Evolutionary conservation across 2,888 invertebrate species (phyloP).

Genomic region (Latheticus oryzae): DNA sequence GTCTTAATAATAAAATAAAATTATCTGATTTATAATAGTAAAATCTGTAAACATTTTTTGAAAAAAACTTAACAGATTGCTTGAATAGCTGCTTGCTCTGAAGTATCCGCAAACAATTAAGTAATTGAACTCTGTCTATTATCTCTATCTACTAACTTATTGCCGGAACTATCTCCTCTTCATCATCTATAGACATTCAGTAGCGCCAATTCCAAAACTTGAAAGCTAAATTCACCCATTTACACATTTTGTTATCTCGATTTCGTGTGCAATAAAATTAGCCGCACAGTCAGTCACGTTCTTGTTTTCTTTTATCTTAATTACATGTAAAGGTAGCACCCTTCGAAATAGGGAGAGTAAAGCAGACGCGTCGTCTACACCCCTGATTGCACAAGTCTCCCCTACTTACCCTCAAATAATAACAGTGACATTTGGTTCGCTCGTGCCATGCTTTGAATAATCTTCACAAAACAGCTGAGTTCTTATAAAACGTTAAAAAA

Average conservation of each 20-base stretch:
- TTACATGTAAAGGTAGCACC: conserved; percentile 37
- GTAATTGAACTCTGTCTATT: too few relatives aligned
- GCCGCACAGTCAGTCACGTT: conserved; percentile 43
- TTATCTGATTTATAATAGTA: too few relatives aligned
- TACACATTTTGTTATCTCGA: conserved; percentile 36
- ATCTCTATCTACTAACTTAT: too few relatives aligned
- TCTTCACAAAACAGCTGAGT: conserved; percentile 49
- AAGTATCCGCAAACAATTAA: too few relatives aligned
- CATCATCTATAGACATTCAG: too few relatives aligned
- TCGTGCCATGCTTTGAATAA: conserved; percentile 53
- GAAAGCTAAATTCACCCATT: conserved; percentile 6
- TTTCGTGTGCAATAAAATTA: conserved; percentile 44
- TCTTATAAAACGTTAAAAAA: conserved; percentile 29
- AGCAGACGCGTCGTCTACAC: conserved; percentile 41
- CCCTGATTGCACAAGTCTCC: conserved; percentile 44
- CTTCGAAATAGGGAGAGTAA: conserved; percentile 30
- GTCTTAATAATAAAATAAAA: too few relatives aligned
- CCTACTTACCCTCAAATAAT: conserved; percentile 53
- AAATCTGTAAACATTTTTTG: too few relatives aligned
- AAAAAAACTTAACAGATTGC: too few relatives aligned
- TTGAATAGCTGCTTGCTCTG: too few relatives aligned
- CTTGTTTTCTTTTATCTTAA: conserved; percentile 46
- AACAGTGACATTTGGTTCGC: conserved; percentile 55
- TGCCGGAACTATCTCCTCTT: too few relatives aligned
- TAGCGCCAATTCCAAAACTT: too few relatives aligned